Evolutionary conservation across 1,140 invertebrate species (phyloP).

Genomic region (Micrasema longulum): DNA sequence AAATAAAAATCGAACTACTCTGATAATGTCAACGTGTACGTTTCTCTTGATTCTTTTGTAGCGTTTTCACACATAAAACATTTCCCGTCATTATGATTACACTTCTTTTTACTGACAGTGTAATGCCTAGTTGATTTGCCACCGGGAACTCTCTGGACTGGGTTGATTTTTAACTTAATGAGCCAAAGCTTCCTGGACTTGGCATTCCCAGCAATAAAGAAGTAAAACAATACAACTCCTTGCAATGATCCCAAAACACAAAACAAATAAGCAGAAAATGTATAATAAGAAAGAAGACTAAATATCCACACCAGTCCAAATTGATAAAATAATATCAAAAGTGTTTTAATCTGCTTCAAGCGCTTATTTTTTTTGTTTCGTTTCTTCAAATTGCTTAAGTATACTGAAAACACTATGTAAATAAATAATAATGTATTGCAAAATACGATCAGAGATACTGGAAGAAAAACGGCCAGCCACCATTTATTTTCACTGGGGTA

Average conservation of each 20-base stretch:
- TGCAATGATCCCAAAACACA: conserved; percentile 62
- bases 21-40: too few relatives aligned
- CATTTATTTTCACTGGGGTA: conserved; percentile 63
- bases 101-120: too few relatives aligned
- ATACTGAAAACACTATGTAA: conserved; percentile 64
- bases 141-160: neutral
- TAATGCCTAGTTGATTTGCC: too few relatives aligned
- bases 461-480: conserved; percentile 64
- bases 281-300: conserved; percentile 61
- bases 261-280: conserved; percentile 65
- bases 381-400: conserved; percentile 63
- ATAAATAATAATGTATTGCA: conserved; percentile 66
- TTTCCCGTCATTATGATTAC: too few relatives aligned
- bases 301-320: conserved; percentile 68
- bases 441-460: conserved; percentile 61
- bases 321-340: conserved; percentile 66
- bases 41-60: too few relatives aligned
- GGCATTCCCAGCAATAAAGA: conserved; percentile 7
- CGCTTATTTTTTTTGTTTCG: conserved; percentile 63
- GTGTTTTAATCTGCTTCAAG: conserved; percentile 60
- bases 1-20: too few relatives aligned
- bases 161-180: neutral
- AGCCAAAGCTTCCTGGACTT: neutral
- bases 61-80: too few relatives aligned
- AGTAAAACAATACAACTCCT: conserved; percentile 2